Base-by-base conservation (phyloP, 2,888 invertebrate genomes). In the Masnerella sp. region DNA sequence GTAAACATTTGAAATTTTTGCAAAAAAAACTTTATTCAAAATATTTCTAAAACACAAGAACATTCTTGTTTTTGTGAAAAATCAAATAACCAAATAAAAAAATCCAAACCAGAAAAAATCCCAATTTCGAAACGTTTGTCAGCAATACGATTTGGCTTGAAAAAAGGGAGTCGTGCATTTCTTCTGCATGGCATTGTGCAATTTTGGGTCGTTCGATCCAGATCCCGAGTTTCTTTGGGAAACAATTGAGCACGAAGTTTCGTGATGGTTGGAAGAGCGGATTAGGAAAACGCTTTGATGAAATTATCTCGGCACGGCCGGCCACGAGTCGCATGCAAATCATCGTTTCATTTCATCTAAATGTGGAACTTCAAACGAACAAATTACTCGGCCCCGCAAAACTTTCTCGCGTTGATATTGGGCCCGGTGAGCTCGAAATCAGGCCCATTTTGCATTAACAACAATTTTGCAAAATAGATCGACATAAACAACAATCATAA, bases 341-440 rank as follows among this genome's bases (percentile, higher is more conserved):
- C 68, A 49, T 52, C 68, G 58, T 59, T 67, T 61, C 72, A 72
- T 72, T 72, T 72, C 72, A 36, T 61, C 61, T 54, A 72, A 65
- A 72, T 61, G 72, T 72, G 61, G 72, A 72, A 72, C 72, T 72
- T 17, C 72, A 54, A 72, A 61, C 54, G 54, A 67, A 72, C 72
- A 67, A 72, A 72, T 72, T 67, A 61, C 72, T 67, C 49, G 47
- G 61, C 54, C 59, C 59, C 49, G 65, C 65, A 52, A 43, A 62
- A 72, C 72, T 72, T 72, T 72, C 72, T 67, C 72, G 65, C 67
- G 58, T 17, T 45, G 52, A 67, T 54, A n/a, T 28, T 28, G 8
- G n/a, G 28, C 51, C 59, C 43, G 54, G 52, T 25, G 43, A 18
- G 25, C 25, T 38, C 67, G 56, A 72, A 72, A 72, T 72, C 67